Base-by-base conservation (phyloP, 1,140 invertebrate species). In the Bombus vancouverensis region DNA sequence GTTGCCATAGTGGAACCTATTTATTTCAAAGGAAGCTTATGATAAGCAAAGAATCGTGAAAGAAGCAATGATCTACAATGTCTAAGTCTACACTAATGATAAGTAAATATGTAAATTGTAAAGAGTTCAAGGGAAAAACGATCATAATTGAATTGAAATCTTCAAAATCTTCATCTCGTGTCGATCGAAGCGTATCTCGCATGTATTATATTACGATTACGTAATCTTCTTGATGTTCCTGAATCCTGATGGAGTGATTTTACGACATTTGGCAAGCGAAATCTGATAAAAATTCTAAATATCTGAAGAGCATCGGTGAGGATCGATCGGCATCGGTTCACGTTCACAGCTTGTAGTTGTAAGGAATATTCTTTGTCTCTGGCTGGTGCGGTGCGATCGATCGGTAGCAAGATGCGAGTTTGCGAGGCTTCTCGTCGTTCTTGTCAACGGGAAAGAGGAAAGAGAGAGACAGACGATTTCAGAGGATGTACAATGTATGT, bases 321-420 rank as follows among this genome's bases (percentile, higher is more conserved):
- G 1, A 72, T 85, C 87, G 82, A 70, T 80, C 77, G 76, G 76
- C 75, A 72, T 84, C 87, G 86, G 68, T 88, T 44, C 32, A 62
- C 53, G 6, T 88, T 44, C 37, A 53, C 42, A 3, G 44, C 47
- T 65, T 37, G 32, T 59, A 53, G 47, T 53, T 22, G 47, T 53
- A 83, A 72, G 76, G 81, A 88, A 57, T 85, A 84, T 83, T 66
- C 74, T 70, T 37, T 66, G 44, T 44, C 57, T 77, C 57, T 12
- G 37, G 59, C 22, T n/a, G 28, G 28, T 62, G 62, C n/a, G 44
- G 62, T 42, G 44, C 39, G 59, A 86, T 76, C 80, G 39, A 66
- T 66, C 70, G 76, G 57, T 78, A 65, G 83, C 74, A 77, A 83
- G 81, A 78, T 77, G 72, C 59, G 59, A 66, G 44, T 83, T 77